Conservation (phyloP, 2,113 vertebrate genomes). For the Phylloscopus whistleri region DNA sequence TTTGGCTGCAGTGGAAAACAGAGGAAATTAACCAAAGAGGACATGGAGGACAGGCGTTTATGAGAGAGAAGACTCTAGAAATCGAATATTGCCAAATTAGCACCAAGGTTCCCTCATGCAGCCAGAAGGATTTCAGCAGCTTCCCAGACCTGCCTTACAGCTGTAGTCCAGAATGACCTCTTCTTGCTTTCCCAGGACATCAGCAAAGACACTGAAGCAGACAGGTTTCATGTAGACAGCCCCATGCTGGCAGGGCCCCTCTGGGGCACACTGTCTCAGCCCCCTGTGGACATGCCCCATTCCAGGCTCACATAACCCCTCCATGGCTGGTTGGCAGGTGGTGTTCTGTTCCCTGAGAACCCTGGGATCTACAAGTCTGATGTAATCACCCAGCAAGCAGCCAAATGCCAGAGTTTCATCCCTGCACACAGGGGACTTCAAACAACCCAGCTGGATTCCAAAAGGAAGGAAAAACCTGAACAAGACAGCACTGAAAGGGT, state of each 20-base stretch:
- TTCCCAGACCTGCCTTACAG: neutral
- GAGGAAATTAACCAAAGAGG: neutral
- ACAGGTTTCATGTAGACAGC: neutral
- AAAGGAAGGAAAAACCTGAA: neutral
- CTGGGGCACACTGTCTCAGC: rapidly evolving
- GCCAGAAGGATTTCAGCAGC: neutral
- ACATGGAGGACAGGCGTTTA: neutral
- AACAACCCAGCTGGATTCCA: rapidly evolving
- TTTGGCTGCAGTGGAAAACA: neutral
- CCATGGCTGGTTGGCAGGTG: rapidly evolving
- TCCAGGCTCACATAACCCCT: neutral
- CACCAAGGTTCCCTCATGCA: neutral
- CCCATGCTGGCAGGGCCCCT: rapidly evolving
- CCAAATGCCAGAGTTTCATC: neutral
- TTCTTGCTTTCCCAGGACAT: neutral
- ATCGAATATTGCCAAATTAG: neutral
- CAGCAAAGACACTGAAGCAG: neutral
- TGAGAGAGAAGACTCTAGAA: neutral
- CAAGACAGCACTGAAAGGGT: rapidly evolving
- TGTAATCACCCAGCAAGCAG: neutral
- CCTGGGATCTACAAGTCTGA: rapidly evolving
- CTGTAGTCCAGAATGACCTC: neutral
- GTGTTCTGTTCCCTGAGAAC: rapidly evolving
- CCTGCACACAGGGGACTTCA: neutral
- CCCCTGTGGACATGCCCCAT: neutral